A percentile compares a stretch with the other conserved stretches of the same genome.
Conservation (phyloP, 2,888 invertebrate genomes). For the Pristionchus exspectatus region DNA sequence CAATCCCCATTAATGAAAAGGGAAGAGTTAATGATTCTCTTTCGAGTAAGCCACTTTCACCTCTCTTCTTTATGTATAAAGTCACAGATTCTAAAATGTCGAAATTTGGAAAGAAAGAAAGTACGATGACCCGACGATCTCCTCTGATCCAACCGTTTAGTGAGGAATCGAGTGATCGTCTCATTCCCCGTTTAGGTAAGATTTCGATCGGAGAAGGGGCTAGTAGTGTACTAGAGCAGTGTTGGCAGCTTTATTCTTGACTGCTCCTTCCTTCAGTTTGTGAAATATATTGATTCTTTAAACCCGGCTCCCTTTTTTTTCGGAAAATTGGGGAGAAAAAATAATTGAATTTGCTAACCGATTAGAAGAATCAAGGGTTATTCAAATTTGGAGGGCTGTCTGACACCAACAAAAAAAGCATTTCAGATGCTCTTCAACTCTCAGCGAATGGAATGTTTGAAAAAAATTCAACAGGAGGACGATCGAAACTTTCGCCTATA, state of each 20-base stretch:
- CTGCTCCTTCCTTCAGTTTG: too few relatives aligned
- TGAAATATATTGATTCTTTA: too few relatives aligned
- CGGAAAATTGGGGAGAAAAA: too few relatives aligned
- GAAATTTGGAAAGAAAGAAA: too few relatives aligned
- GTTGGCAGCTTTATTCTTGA: too few relatives aligned
- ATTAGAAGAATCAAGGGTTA: too few relatives aligned
- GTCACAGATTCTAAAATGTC: too few relatives aligned
- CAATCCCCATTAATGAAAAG: neutral
- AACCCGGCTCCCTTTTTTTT: too few relatives aligned
- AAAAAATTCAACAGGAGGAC: neutral
- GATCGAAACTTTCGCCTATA: neutral
- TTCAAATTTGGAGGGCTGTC: too few relatives aligned
- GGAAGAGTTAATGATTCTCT: neutral
- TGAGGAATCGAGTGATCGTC: neutral
- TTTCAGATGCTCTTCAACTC: neutral
- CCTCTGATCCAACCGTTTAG: neutral
- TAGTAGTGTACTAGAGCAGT: too few relatives aligned
- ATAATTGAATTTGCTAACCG: too few relatives aligned
- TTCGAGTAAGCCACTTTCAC: neutral
- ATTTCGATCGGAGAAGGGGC: neutral
- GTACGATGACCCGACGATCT: neutral
- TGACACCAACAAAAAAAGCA: neutral
- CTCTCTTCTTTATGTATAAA: neutral
- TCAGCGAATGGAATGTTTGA: conserved; percentile 8
- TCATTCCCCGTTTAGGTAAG: neutral